Conservation (phyloP, 2,113 vertebrate genomes). For the Pterophyllum scalare region DNA sequence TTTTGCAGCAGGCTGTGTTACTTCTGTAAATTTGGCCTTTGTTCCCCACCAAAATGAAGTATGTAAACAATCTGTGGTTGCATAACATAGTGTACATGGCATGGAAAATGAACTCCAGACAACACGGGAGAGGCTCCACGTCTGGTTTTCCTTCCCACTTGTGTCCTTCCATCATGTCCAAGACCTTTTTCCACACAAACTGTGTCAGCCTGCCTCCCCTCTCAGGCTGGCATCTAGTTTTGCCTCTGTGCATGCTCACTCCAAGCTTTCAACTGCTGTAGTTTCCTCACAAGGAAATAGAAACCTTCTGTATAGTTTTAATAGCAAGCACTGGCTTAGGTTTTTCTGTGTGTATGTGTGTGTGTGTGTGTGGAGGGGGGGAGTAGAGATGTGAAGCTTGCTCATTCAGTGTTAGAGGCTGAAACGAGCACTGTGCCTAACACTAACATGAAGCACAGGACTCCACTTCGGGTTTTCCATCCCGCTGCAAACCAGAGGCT, state of each 20-base stretch:
- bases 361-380: neutral
- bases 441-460: constrained; percentile 31
- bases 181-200: constrained; percentile 65
- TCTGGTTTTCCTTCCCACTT: constrained; percentile 76
- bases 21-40: constrained; percentile 60
- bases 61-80: constrained; percentile 81
- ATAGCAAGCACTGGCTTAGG: constrained; percentile 14
- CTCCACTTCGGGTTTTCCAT: constrained; percentile 89
- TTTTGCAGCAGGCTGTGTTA: constrained; percentile 40
- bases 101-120: constrained; percentile 58
- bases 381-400: constrained; percentile 25
- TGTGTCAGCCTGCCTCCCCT: constrained; percentile 59
- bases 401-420: constrained; percentile 9
- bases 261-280: constrained; percentile 25
- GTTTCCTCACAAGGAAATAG: constrained; percentile 25
- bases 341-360: neutral
- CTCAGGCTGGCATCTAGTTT: constrained; percentile 43
- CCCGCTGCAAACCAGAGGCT: constrained; percentile 81
- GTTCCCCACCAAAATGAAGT: constrained; percentile 49
- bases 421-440: constrained; percentile 23
- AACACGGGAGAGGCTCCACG: constrained; percentile 54
- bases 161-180: constrained; percentile 64
- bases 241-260: constrained; percentile 30
- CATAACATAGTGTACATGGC: constrained; percentile 70
- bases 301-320: constrained; percentile 17